phyloP scores from a whole-genome alignment of 2,888 invertebrate species.

The Ethmia dodecea region DNA sequence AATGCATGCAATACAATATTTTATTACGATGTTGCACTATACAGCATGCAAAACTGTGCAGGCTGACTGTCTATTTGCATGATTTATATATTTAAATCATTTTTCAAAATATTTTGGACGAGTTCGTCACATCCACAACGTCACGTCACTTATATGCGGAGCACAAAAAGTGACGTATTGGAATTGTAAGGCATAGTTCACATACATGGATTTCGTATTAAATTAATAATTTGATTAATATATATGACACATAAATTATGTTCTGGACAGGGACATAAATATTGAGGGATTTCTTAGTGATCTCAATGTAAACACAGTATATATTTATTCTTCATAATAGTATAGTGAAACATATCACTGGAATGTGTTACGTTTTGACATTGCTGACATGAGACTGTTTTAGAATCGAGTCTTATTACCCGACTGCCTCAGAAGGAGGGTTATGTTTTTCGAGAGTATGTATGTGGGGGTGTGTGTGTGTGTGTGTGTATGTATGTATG shows the following conservation, averaged over 20 bases:
- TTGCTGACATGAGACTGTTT: conserved; percentile 5
- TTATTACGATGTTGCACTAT: conserved; percentile 4
- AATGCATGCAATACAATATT: conserved; percentile 5
- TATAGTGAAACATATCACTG: conserved; percentile 4
- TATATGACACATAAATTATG: conserved; percentile 5
- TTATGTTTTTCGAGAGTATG: neutral
- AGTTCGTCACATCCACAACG: neutral
- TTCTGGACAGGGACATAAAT: conserved; percentile 5
- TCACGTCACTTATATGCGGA: conserved; percentile 5
- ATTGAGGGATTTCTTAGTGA: conserved; percentile 5
- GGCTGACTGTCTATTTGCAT: conserved; percentile 5
- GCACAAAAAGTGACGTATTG: conserved; percentile 4
- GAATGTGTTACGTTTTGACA: conserved; percentile 4
- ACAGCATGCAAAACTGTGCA: conserved; percentile 4
- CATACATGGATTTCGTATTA: conserved; percentile 5
- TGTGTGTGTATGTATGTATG: neutral
- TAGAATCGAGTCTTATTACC: conserved; percentile 1
- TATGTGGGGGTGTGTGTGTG: neutral
- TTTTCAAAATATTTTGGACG: neutral
- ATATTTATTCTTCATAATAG: conserved; percentile 4
- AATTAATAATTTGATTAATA: conserved; percentile 5
- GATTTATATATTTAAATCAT: conserved; percentile 6
- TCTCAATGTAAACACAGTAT: conserved; percentile 4
- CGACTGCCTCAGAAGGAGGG: neutral
- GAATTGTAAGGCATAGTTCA: conserved; percentile 5